phyloP scores from a whole-genome alignment of 1,140 invertebrate species.

The Antheraea mylitta region DNA sequence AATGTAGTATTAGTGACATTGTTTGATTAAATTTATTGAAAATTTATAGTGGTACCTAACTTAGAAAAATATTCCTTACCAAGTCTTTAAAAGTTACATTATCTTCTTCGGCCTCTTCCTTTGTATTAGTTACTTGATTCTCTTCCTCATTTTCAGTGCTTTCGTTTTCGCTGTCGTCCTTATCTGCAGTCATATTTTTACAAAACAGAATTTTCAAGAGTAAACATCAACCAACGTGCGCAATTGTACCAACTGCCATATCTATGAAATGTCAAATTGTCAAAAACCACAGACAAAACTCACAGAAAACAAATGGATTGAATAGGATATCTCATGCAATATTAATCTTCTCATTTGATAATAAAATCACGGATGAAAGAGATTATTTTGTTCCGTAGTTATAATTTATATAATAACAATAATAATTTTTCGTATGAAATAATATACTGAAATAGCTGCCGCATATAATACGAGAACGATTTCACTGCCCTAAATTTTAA shows the following conservation, averaged over 20 bases:
- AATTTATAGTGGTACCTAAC: not conserved
- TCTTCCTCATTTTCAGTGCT: constrained; percentile 33
- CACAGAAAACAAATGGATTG: no score
- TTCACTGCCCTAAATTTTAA: no score
- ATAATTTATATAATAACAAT: no score
- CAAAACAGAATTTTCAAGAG: constrained; percentile 5
- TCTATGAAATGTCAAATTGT: constrained; percentile 14
- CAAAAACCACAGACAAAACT: no score
- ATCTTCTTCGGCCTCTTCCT: constrained; percentile 45
- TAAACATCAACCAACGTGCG: not conserved
- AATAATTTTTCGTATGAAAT: no score
- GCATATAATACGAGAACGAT: no score
- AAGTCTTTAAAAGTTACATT: constrained; percentile 81
- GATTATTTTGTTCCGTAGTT: no score
- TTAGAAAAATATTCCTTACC: constrained; percentile 59
- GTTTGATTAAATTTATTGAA: not conserved
- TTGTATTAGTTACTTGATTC: constrained; percentile 24
- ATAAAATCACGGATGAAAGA: no score
- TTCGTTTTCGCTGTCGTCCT: constrained; percentile 49
- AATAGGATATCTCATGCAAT: no score
- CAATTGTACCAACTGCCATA: constrained; percentile 14
- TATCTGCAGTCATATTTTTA: constrained; percentile 53
- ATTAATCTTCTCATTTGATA: no score
- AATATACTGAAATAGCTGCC: no score
- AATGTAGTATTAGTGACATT: not conserved